These are phyloP conservation scores for Ceryle rudis DNA, from an alignment of 2,797 vertebrate genomes.

Conservation along the genomic window DNA sequence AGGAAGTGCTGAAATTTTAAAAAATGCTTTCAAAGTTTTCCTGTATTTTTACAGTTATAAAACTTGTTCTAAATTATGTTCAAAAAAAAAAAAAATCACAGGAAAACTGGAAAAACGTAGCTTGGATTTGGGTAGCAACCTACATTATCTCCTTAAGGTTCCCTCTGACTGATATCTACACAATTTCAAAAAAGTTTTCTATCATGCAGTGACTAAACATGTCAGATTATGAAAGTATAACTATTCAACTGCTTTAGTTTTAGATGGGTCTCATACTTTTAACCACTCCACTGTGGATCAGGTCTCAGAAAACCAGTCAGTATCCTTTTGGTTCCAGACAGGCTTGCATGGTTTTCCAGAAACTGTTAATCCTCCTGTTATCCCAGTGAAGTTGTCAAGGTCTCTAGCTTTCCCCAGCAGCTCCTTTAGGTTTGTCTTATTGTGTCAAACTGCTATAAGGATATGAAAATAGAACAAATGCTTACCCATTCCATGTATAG, in stretches of 20 bases:
- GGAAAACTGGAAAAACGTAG: background rate
- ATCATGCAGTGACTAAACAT: background rate
- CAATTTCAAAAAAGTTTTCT: background rate
- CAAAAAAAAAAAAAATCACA: background rate
- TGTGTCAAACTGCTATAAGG: fast-evolving
- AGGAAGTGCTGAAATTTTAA: background rate
- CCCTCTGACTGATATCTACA: background rate
- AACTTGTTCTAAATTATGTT: background rate
- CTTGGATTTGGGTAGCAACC: background rate
- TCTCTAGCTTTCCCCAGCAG: background rate
- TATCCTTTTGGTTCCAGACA: background rate
- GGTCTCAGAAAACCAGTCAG: background rate
- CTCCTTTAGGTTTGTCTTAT: background rate
- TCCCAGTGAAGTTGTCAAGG: background rate
- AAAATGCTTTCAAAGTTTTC: background rate
- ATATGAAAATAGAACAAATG: background rate
- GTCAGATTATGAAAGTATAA: background rate
- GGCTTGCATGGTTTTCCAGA: background rate
- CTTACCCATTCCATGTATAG: background rate
- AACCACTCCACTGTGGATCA: background rate
- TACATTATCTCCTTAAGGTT: background rate
- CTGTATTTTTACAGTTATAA: background rate
- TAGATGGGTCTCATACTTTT: background rate
- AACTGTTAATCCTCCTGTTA: background rate
- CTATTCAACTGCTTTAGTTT: background rate